Conservation (phyloP, 92 coral and sea anemone genomes). For the Heteractis magnifica region DNA sequence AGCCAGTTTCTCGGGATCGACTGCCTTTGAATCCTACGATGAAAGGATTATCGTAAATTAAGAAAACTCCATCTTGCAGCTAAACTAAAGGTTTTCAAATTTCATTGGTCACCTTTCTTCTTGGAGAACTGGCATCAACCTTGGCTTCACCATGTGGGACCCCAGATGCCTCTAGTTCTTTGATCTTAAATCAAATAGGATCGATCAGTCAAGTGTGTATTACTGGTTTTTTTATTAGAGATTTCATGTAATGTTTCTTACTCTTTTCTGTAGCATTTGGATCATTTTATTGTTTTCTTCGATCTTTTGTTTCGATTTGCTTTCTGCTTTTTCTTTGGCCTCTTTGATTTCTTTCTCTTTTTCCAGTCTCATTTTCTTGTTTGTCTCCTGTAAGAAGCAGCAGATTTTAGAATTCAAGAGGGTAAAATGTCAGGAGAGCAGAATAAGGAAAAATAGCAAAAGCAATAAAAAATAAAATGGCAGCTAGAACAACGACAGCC, state of each 20-base stretch:
- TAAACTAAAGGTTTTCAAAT: background rate
- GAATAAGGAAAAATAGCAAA: too few relatives aligned
- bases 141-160: conserved; percentile 69
- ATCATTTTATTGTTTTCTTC: conserved; percentile 94
- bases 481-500: background rate
- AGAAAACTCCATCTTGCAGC: too few relatives aligned
- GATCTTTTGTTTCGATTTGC: conserved; percentile 82
- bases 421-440: too few relatives aligned
- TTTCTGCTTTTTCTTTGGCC: conserved; percentile 73
- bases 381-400: conserved; percentile 57
- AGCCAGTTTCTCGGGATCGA: conserved; percentile 73
- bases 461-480: too few relatives aligned
- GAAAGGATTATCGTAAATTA: too few relatives aligned
- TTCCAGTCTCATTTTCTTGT: conserved; percentile 76
- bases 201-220: background rate
- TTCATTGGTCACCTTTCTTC: conserved; percentile 58
- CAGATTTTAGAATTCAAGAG: background rate
- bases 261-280: conserved; percentile 87
- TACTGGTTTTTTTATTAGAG: background rate
- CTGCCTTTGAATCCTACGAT: conserved; percentile 73
- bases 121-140: conserved; percentile 61
- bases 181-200: conserved; percentile 55
- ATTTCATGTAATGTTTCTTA: conserved; percentile 19
- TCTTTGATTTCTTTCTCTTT: conserved; percentile 86
- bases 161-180: conserved; percentile 84